These are phyloP conservation scores for Callorhinus ursinus DNA, from an alignment of 2,113 vertebrate species.

Conservation along the genomic window DNA sequence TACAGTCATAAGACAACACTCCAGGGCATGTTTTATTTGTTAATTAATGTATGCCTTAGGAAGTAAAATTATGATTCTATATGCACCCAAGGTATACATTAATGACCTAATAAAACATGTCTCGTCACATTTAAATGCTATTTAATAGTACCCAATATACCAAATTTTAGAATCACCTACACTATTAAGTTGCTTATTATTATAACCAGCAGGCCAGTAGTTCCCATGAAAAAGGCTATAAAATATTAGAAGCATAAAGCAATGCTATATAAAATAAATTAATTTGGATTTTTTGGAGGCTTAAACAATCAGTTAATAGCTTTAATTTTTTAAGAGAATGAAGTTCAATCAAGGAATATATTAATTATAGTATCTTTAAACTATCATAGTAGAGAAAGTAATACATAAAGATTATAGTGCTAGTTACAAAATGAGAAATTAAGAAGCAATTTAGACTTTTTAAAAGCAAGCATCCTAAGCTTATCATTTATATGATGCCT, in stretches of 20 bases:
- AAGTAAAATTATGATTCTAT: slow-evolving; percentile 62
- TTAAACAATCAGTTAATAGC: slow-evolving; percentile 36
- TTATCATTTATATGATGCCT: slow-evolving; percentile 16
- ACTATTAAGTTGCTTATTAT: slow-evolving; percentile 47
- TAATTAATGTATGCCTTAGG: slow-evolving; percentile 70
- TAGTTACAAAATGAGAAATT: slow-evolving; percentile 40
- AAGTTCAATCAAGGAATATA: slow-evolving; percentile 29
- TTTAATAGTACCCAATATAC: not conserved
- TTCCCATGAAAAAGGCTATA: slow-evolving; percentile 49
- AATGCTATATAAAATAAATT: slow-evolving; percentile 61
- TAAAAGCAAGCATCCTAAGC: slow-evolving; percentile 12
- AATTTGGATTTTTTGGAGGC: slow-evolving; percentile 52
- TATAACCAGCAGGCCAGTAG: slow-evolving; percentile 52
- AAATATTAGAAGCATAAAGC: slow-evolving; percentile 55
- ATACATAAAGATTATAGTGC: not conserved
- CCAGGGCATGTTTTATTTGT: slow-evolving; percentile 71
- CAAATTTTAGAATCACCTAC: slow-evolving; percentile 58
- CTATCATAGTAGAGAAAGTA: not conserved
- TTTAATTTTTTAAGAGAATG: slow-evolving; percentile 61
- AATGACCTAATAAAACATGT: slow-evolving; percentile 68
- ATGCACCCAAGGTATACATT: slow-evolving; percentile 57
- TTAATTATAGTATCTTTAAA: slow-evolving; percentile 1
- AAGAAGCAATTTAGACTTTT: not conserved
- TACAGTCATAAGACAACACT: slow-evolving; percentile 35
- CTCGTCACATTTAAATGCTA: slow-evolving; percentile 32